Conservation (phyloP, 1,140 invertebrate genomes). For the Araneus ventricosus region DNA sequence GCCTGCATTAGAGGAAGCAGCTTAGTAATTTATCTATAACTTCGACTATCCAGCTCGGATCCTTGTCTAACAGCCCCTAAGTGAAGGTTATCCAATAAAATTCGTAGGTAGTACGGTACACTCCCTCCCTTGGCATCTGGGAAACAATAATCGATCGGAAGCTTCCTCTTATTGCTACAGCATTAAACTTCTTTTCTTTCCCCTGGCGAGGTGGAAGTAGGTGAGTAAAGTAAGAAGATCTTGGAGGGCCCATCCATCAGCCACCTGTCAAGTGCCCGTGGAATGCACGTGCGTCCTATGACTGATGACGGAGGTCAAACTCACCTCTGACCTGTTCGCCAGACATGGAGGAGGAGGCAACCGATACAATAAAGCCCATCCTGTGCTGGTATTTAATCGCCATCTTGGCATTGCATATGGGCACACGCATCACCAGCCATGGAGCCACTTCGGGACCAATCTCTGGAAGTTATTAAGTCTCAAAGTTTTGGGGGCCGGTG, state of each 20-base stretch:
- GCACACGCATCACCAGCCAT: conserved; percentile 12
- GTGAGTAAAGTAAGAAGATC: conserved; percentile 68
- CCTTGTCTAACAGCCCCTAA: no score
- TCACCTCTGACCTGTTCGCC: conserved; percentile 68
- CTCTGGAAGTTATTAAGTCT: conserved; percentile 67
- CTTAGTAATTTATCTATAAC: no score
- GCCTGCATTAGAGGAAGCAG: no score
- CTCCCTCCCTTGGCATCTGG: not conserved
- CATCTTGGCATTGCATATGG: conserved; percentile 33
- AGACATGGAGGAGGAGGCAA: conserved; percentile 59
- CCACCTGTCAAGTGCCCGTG: conserved; percentile 45
- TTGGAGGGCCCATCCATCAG: conserved; percentile 68
- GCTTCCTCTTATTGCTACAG: conserved; percentile 38
- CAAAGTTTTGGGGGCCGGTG: conserved; percentile 7
- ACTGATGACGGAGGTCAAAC: conserved; percentile 73
- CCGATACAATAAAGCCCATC: conserved; percentile 35
- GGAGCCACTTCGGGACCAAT: not conserved
- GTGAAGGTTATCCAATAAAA: conserved; percentile 9
- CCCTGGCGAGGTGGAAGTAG: conserved; percentile 46
- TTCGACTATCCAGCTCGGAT: no score
- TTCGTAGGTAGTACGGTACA: conserved; percentile 7
- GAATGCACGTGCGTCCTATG: conserved; percentile 72
- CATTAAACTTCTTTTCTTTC: conserved; percentile 45
- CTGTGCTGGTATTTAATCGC: conserved; percentile 57
- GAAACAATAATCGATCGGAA: conserved; percentile 19